Conservation (phyloP, 2,797 vertebrate species). For the Tragopan temminckii region DNA sequence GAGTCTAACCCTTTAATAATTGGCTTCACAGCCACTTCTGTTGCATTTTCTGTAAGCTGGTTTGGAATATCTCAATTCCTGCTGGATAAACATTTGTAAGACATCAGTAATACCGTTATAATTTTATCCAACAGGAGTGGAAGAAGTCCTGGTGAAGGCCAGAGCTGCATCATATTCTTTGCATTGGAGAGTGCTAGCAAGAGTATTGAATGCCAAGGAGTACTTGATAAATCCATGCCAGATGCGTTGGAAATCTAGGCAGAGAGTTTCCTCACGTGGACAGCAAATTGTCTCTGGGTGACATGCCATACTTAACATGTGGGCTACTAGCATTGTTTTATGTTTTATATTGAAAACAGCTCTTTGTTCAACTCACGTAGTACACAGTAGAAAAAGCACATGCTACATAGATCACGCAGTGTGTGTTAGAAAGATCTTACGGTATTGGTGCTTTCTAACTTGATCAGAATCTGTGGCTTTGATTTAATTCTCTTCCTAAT, state of each 20-base stretch:
- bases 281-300: not conserved
- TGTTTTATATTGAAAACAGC: not conserved
- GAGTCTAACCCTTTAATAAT: not conserved
- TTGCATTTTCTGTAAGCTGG: not conserved
- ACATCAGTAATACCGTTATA: not conserved
- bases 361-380: not conserved
- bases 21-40: not conserved
- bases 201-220: not conserved
- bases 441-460: not conserved
- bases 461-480: not conserved
- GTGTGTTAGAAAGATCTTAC: not conserved
- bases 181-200: not conserved
- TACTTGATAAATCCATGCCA: not conserved
- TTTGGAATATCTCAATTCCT: not conserved
- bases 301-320: accelerated
- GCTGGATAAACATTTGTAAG: not conserved
- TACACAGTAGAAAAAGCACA: not conserved
- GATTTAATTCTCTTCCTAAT: not conserved
- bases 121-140: not conserved
- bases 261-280: not conserved
- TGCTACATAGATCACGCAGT: not conserved
- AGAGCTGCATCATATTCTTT: not conserved
- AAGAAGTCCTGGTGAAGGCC: not conserved
- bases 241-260: not conserved
- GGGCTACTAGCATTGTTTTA: not conserved